Base-by-base conservation (phyloP, 2,113 vertebrate genomes). In the Cryptotis parvus region DNA sequence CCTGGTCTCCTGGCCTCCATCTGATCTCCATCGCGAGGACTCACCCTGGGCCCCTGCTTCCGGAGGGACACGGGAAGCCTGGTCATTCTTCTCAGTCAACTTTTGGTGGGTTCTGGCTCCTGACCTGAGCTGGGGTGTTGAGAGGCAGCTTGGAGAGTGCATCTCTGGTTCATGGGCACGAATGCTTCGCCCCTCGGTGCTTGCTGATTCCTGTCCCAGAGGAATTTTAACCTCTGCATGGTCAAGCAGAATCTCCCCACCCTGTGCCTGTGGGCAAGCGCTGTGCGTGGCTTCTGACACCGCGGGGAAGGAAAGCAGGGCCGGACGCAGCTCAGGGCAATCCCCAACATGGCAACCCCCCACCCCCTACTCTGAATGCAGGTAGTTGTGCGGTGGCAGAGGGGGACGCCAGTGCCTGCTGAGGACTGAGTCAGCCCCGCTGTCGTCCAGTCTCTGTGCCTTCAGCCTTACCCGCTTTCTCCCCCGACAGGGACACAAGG, bases 401-500 rank as follows among this genome's bases (percentile, higher is more conserved):
- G 0, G 0, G 9, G 69, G 37, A 9, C 5, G 58, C 20, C 18
- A 22, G 26, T 20, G 6, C 4, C n/a, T 12, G 3, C 12, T 20
- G 4, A 6, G 52, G 20, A 3, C 5, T 31, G 33, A 33, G 20
- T 27, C 26, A 65, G 63, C 29, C 11, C 18, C 27, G 41, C n/a
- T 1, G 29, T 7, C 6, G 3, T 20, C 20, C 58, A 16, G 16
- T 15, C 24, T 63, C 68, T 33, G 35, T 41, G 75, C 33, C 83
- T 37, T 63, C 9, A 12, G 27, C 55, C 91, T 96, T 65, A 96
- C 33, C 52, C 5, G 2, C 3, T 24, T 39, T 81, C 69, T 94
- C 33, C 39, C n/a, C 52, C 41, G 1, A 92, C 96, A 99, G 99
- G 99, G 99, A 87, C 98, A 98, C 84, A 99, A 98, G 97, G 99